Evolutionary conservation across 2,113 vertebrate species (phyloP).

Genomic region (Corvus moneduloides): DNA sequence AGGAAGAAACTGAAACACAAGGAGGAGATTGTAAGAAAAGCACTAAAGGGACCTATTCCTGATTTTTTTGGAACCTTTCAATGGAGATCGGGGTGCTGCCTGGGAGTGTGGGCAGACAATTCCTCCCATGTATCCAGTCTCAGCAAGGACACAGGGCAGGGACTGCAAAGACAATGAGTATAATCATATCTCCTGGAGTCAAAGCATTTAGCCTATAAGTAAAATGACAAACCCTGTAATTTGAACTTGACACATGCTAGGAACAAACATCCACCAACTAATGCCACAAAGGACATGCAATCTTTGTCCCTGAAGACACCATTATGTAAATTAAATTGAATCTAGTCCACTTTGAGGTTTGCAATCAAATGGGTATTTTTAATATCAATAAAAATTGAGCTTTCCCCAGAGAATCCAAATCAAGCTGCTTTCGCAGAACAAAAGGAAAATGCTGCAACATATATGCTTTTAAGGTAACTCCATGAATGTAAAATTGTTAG

Average conservation of each 20-base stretch:
- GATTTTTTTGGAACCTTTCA: not conserved
- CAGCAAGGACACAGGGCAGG: slow-evolving; percentile 1
- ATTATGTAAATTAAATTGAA: slow-evolving; percentile 17
- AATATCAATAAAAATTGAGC: slow-evolving; percentile 60
- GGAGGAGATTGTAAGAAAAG: not conserved
- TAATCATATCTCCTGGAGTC: slow-evolving; percentile 5
- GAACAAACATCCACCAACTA: slow-evolving; percentile 52
- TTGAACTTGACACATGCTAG: slow-evolving; percentile 38
- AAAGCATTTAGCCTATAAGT: slow-evolving; percentile 11
- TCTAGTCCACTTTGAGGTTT: slow-evolving; percentile 33
- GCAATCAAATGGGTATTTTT: slow-evolving; percentile 45
- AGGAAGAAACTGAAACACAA: not conserved
- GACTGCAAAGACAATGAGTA: not conserved
- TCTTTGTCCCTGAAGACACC: slow-evolving; percentile 47
- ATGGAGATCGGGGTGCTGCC: not conserved
- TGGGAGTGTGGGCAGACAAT: not conserved
- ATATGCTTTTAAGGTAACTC: slow-evolving; percentile 4
- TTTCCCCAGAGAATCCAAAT: slow-evolving; percentile 51
- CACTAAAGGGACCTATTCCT: not conserved
- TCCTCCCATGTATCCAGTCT: not conserved
- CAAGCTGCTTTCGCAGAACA: slow-evolving; percentile 35
- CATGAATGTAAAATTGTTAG: slow-evolving; percentile 18
- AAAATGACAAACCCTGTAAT: slow-evolving; percentile 42
- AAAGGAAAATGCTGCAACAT: slow-evolving; percentile 27
- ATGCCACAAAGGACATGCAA: slow-evolving; percentile 49